Evolutionary conservation across 2,888 invertebrate genomes (phyloP).

Genomic region (Pollenia labialis): DNA sequence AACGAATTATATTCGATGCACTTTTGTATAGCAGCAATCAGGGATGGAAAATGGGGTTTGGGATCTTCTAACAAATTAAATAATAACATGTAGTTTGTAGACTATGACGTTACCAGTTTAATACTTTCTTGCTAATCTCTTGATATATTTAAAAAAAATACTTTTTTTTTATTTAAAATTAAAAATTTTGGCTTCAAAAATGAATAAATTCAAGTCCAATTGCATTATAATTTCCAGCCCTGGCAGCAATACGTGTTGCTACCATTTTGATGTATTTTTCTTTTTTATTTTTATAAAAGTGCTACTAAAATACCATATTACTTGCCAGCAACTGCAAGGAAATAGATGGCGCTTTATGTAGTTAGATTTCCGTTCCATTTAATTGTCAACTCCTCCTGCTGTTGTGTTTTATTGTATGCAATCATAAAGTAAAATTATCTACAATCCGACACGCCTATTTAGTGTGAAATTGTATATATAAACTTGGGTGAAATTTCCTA

Average conservation of each 20-base stretch:
- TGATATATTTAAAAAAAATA: too few relatives aligned
- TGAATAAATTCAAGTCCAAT: too few relatives aligned
- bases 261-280: constrained; percentile 40
- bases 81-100: too few relatives aligned
- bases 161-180: too few relatives aligned
- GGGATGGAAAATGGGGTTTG: too few relatives aligned
- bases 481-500: constrained; percentile 3
- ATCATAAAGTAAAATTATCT: constrained; percentile 78
- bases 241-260: constrained; percentile 75
- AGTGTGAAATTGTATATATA: constrained; percentile 60
- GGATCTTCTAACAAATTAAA: too few relatives aligned
- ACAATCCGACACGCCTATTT: constrained; percentile 77
- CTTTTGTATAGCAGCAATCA: too few relatives aligned
- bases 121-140: too few relatives aligned
- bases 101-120: too few relatives aligned
- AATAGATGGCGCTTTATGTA: constrained; percentile 70
- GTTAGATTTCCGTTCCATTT: constrained; percentile 54
- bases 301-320: constrained; percentile 10
- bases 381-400: constrained; percentile 33
- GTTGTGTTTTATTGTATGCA: constrained; percentile 66
- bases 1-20: constrained; percentile 13
- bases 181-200: too few relatives aligned
- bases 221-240: neutral
- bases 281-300: constrained; percentile 1
- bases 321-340: constrained; percentile 38